A percentile compares a stretch with the other conserved stretches of the same genome.
Evolutionary conservation across 2,888 invertebrate species (phyloP).

Genomic region (Orchesellides sinensis): DNA sequence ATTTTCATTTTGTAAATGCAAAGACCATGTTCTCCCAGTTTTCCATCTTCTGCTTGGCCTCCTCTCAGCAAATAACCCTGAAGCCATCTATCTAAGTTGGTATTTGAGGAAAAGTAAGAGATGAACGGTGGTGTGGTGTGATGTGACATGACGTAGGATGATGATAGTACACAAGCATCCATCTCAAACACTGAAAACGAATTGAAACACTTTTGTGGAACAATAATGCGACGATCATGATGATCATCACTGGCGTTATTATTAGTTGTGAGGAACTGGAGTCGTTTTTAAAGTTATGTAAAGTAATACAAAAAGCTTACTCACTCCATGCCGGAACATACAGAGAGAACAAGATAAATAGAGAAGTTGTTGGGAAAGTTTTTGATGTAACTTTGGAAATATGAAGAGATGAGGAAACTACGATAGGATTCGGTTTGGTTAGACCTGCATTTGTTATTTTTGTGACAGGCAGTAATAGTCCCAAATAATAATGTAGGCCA

Average conservation of each 20-base stretch:
- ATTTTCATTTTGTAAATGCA: constrained; percentile 73
- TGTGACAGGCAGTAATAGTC: too few relatives aligned
- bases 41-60: constrained; percentile 58
- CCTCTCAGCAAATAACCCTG: constrained; percentile 63
- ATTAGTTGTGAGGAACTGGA: neutral
- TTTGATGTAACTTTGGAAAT: too few relatives aligned
- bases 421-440: too few relatives aligned
- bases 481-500: too few relatives aligned
- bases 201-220: neutral
- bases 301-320: neutral
- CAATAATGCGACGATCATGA: too few relatives aligned
- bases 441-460: too few relatives aligned
- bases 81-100: constrained; percentile 37
- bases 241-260: neutral
- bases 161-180: neutral
- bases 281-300: neutral
- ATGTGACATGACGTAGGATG: too few relatives aligned
- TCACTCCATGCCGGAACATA: neutral
- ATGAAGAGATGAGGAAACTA: too few relatives aligned
- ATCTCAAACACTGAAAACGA: neutral
- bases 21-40: constrained; percentile 67
- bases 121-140: too few relatives aligned
- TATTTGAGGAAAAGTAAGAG: too few relatives aligned
- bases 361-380: too few relatives aligned
- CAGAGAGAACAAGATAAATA: neutral